phyloP scores from a whole-genome alignment of 1,140 invertebrate genomes.

The Trachymyrmex septentrionalis region DNA sequence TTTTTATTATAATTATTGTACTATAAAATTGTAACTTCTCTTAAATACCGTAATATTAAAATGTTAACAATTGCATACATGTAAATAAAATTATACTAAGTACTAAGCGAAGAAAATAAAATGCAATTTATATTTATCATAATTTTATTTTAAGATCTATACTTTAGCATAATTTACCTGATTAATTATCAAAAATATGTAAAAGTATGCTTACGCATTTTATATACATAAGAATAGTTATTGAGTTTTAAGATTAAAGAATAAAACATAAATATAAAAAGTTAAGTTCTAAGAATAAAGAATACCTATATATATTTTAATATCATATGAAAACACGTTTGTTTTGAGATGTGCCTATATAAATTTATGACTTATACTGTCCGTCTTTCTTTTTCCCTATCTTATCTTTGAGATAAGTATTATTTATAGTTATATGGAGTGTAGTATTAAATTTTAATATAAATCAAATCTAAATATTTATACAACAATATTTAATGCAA shows the following conservation, averaged over 20 bases:
- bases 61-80: not conserved
- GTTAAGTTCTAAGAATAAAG: not conserved
- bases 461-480: not conserved
- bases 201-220: not conserved
- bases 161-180: not conserved
- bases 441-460: constrained; percentile 10
- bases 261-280: constrained; percentile 8
- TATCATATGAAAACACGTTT: not conserved
- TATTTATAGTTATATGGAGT: constrained; percentile 12
- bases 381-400: not conserved
- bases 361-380: constrained; percentile 41
- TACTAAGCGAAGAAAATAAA: not conserved
- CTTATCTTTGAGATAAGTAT: constrained; percentile 20
- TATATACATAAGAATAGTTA: constrained; percentile 2
- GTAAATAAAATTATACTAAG: constrained; percentile 11
- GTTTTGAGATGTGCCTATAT: constrained; percentile 73
- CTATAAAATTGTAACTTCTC: not conserved
- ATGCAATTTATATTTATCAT: constrained; percentile 2
- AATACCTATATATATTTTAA: constrained; percentile 24
- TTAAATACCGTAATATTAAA: not conserved
- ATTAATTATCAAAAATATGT: constrained; percentile 18
- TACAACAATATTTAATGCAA: constrained; percentile 67
- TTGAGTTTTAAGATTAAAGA: not conserved
- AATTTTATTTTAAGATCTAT: not conserved
- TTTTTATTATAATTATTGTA: not conserved